phyloP scores from a whole-genome alignment of 2,797 vertebrate species.

The Helarctos malayanus region DNA sequence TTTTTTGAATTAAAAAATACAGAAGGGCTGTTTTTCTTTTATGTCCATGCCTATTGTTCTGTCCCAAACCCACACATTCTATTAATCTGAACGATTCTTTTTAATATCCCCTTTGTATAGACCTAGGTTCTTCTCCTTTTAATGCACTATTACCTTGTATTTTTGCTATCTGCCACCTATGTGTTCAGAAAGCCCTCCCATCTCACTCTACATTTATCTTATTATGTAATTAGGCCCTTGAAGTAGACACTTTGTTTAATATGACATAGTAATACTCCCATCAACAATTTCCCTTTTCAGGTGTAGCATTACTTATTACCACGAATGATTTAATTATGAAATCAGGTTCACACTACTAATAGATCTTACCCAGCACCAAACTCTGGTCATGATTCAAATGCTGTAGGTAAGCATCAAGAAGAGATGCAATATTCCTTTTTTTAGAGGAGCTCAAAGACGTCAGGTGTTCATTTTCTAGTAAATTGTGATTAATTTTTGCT shows the following conservation, averaged over 20 bases:
- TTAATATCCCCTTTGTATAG: neutral
- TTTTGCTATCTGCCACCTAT: neutral
- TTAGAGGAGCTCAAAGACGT: neutral
- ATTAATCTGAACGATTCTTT: neutral
- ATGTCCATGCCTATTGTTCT: neutral
- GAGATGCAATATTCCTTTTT: neutral
- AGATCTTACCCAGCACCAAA: constrained; percentile 25
- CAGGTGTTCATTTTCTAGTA: neutral
- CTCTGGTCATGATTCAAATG: constrained; percentile 40
- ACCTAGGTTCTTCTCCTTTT: neutral
- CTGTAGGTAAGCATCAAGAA: neutral
- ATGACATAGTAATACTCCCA: neutral
- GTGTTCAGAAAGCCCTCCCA: neutral
- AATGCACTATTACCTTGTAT: neutral
- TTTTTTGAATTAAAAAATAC: neutral
- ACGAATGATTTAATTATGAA: constrained; percentile 54
- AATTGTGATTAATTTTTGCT: constrained; percentile 40
- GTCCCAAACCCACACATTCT: neutral
- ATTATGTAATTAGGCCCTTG: constrained; percentile 51
- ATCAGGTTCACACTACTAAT: neutral
- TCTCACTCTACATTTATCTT: neutral
- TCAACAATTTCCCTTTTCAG: neutral
- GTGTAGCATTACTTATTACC: neutral
- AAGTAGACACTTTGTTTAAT: constrained; percentile 34
- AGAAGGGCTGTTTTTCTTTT: neutral